Evolutionary conservation across 1,140 invertebrate genomes (phyloP), one percentile per base, ranked within the genome.

Genomic region (Thaumatotibia leucotreta): DNA sequence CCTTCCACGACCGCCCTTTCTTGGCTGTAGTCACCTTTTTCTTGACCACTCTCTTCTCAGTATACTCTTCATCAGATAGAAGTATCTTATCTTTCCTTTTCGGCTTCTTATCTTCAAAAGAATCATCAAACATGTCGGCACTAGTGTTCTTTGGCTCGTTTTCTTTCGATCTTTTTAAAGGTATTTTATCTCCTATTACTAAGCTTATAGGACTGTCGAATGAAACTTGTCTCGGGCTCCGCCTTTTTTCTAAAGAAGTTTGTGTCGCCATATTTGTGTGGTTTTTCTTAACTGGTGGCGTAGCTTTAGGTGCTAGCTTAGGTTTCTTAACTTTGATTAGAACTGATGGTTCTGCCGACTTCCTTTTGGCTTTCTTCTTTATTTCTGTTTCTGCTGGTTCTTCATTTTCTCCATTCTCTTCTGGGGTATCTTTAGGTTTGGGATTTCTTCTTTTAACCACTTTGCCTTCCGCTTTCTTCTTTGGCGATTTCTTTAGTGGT

Each of bases 71-170:
- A 32, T 79, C 65, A 4, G 83, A 76, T 0, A 89, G 22, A 20
- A 45, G 39, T 33, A 91, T 67, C n/a, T 74, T 82, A 52, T 78
- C 79, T 61, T 74, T 83, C 9, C 76, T 70, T 27, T 74, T 83
- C 5, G 77, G 63, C 45, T 81, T 83, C 52, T 86, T 88, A n/a
- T 79, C 77, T 50, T 89, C 76, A 11, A 86, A 84, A 2, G 88
- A 91, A 64, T 91, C 88, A n/a, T 91, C 88, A 64, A 90, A 90
- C n/a, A 90, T 83, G 32, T 89, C 88, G 4, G 68, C 76, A 39
- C 88, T 90, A 2, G 86, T 80, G 50, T 89, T 81, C 0, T 67
- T 73, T 0, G 79, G 79, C 2, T 70, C 66, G 22, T 68, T 65
- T 4, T 65, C 58, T 66, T 77, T 75, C 1, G 63, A 31, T 1